Conservation (phyloP, 2,113 vertebrate species). For the Sprattus sprattus region DNA sequence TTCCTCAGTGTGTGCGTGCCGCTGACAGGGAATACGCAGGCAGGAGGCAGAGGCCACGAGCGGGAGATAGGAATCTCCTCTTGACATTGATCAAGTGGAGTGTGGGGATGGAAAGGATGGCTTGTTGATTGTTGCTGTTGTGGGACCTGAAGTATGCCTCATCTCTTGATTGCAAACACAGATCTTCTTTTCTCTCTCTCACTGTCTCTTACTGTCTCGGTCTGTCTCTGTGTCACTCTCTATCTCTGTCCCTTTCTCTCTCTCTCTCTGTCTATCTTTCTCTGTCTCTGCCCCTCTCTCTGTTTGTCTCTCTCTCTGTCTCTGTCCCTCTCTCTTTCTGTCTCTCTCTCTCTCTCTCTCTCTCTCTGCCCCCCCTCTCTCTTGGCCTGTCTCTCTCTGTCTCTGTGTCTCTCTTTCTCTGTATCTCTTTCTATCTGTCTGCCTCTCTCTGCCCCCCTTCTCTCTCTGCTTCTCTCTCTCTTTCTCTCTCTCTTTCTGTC, state of each 20-base stretch:
- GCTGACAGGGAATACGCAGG: too few species aligned
- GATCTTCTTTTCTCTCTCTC: neutral
- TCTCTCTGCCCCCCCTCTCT: neutral
- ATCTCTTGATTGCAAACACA: slow-evolving; percentile 17
- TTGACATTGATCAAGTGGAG: slow-evolving; percentile 63
- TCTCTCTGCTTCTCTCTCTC: neutral
- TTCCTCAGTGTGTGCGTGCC: too few species aligned
- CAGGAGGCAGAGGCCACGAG: neutral
- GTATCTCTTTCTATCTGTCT: neutral
- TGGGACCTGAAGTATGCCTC: too few species aligned
- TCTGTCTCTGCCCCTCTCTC: neutral
- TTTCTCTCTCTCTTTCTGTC: neutral
- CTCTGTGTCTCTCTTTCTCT: neutral
- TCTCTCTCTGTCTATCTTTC: neutral
- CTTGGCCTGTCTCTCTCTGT: neutral
- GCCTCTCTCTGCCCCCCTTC: neutral
- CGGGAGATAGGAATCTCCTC: slow-evolving; percentile 50
- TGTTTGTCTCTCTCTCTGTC: neutral
- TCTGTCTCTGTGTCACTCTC: neutral
- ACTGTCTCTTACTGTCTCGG: neutral
- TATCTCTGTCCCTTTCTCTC: neutral
- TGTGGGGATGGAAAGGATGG: slow-evolving; percentile 16
- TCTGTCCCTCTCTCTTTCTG: neutral
- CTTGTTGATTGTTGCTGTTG: neutral
- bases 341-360: neutral